Base-by-base conservation (phyloP, 2,888 invertebrate species). In the Acutogordius australiensis region DNA sequence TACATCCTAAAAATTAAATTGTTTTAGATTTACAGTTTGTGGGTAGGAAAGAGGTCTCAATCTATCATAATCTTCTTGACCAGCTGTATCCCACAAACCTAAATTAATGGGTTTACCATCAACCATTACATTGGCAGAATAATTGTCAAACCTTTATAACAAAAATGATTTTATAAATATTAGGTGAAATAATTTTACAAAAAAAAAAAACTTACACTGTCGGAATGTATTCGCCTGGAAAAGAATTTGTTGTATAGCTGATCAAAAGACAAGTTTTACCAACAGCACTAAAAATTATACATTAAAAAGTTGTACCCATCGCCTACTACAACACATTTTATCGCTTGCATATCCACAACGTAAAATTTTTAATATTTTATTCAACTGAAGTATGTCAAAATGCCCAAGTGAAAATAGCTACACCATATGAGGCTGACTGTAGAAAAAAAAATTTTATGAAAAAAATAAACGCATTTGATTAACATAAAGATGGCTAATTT, bases 261-360 rank as follows among this genome's bases (percentile, higher is more conserved):
- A 97, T 94, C 70, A 97, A 79, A 63, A 94, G 78, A 74, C 91
- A 94, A 70, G 94, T 94, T 78, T 97, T 97, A 84, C 94, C 91
- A 67, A 91, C 90, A 71, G 90, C 90, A 73, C 90, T 87, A 57
- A 18, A 57, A 28, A n/a, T 29, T 4, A 29, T 29, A n/a, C n/a
- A n/a, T n/a, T n/a, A n/a, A 29, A n/a, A 57, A 57, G 4, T 28
- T 57, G 30, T 13, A 86, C 85, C 86, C 90, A 74, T 91, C 90
- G 66, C 90, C 90, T 65, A 91, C 90, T 66, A 91, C 90, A 68
- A 90, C 90, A 78, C 90, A 90, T 76, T 90, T 91, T 72, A 90
- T 90, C 67, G 88, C 88, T 76, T 90, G 90, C 90, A 91, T 90
- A n/a, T n/a, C n/a, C n/a, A n/a, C n/a, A n/a, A n/a, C n/a, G n/a